Evolutionary conservation across 92 coral and sea anemone species (phyloP), one percentile per base, ranked within the genome.

Genomic region (Hydrozoanthus gracilis): DNA sequence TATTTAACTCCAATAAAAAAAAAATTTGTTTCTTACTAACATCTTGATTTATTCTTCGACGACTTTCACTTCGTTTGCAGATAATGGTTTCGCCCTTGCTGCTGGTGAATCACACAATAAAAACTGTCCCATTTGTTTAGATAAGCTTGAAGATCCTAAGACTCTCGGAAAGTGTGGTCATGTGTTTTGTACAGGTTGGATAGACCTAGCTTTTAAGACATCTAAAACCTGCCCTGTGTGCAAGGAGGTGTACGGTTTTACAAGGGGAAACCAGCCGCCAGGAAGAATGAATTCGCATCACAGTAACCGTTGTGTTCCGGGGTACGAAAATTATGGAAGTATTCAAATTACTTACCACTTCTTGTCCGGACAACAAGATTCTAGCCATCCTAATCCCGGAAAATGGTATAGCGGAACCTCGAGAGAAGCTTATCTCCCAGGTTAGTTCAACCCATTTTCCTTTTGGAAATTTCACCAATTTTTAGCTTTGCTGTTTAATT

Each of bases 321-420:
- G 95, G 3, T 70, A 92, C 60, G 87, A 79, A 44, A 64, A 56
- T 0, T 86, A 70, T 75, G 92, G 92, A 4, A 71, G 89, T 45
- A 92, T 87, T 8, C 10, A 3, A 20, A 92, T 92, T 13, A 1
- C 5, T 7, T 89, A 92, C 50, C 3, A 11, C 6, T 86, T 92
- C 44, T 78, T 56, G 1, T 6, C 82, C 16, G 87, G 91, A 8
- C 65, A 47, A 13, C 94, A 88, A 83, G 84, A 83, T 44, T 46
- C 20, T 11, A 84, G 86, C 2, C 96, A 95, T 75, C 98, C 98
- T 3, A 93, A 90, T 13, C 98, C 98, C 10, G 98, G 96, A 1
- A 80, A 76, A 15, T 16, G 49, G 83, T 93, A 88, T 76, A 61
- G 48, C 0, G 93, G 95, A 50, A 92, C 95, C 0, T 20, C 10